Conservation (phyloP, 2,888 invertebrate species). For the Agriotes lineatus region DNA sequence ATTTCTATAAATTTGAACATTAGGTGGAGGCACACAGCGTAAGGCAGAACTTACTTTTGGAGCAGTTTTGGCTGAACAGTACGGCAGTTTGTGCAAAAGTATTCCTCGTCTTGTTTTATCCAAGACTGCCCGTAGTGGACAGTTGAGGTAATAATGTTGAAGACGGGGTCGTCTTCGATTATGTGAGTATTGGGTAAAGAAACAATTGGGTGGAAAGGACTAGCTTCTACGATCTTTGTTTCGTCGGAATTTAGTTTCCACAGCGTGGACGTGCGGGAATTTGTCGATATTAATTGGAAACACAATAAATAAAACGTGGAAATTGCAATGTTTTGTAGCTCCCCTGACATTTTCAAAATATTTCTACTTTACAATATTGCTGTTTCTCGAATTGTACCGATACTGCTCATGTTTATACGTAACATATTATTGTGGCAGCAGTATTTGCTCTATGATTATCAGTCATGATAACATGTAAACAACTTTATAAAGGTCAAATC, state of each 20-base stretch:
- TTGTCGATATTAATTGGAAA: constrained; percentile 78
- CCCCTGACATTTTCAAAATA: constrained; percentile 67
- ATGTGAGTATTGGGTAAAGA: constrained; percentile 56
- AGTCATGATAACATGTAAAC: constrained; percentile 25
- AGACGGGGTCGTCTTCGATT: constrained; percentile 76
- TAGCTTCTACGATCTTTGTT: constrained; percentile 79
- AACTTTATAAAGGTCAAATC: constrained; percentile 15
- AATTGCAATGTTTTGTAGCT: constrained; percentile 67
- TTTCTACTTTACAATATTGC: too few relatives aligned
- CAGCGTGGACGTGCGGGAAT: constrained; percentile 85
- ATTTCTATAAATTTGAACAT: constrained; percentile 36
- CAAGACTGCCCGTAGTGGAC: constrained; percentile 76
- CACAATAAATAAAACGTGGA: constrained; percentile 79
- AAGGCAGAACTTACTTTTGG: constrained; percentile 38
- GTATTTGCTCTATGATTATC: constrained; percentile 13
- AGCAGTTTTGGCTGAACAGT: constrained; percentile 63
- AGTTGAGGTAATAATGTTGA: constrained; percentile 82
- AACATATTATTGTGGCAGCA: background rate
- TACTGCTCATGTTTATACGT: background rate
- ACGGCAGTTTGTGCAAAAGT: constrained; percentile 75
- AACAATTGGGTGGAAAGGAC: constrained; percentile 69
- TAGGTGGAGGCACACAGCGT: too few relatives aligned
- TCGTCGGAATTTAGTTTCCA: constrained; percentile 86
- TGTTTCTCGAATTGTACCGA: background rate
- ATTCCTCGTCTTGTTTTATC: constrained; percentile 76